These are phyloP conservation scores for Masnerella sp. DNA, from an alignment of 2,888 invertebrate species.

Conservation along the genomic window DNA sequence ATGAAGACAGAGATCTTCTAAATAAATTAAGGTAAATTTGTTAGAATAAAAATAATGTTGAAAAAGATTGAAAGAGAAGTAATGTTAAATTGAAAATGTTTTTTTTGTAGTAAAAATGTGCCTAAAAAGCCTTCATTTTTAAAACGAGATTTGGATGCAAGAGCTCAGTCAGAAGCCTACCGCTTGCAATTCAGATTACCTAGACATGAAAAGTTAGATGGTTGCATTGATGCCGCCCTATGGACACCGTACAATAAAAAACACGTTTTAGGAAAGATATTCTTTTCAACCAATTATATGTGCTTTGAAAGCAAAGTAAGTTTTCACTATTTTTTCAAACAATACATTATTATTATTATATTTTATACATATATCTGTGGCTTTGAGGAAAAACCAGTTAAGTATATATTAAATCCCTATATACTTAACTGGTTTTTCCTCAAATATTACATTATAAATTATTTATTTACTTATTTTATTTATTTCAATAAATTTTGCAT, in stretches of 20 bases:
- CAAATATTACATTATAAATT: too few relatives aligned
- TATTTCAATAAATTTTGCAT: too few relatives aligned
- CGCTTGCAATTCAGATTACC: constrained; percentile 91
- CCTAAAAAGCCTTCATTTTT: constrained; percentile 94
- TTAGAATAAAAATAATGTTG: neutral
- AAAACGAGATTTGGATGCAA: constrained; percentile 96
- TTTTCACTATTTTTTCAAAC: neutral
- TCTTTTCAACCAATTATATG: constrained; percentile 94
- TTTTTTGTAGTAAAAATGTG: constrained; percentile 92
- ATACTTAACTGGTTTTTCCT: too few relatives aligned
- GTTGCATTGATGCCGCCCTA: constrained; percentile 92
- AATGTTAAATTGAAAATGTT: too few relatives aligned
- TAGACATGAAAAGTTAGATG: constrained; percentile 94
- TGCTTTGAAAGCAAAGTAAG: constrained; percentile 97
- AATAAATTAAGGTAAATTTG: constrained; percentile 84
- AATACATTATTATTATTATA: too few relatives aligned
- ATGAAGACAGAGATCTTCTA: constrained; percentile 91
- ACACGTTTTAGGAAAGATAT: constrained; percentile 92
- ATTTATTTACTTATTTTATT: too few relatives aligned
- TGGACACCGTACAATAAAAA: constrained; percentile 97
- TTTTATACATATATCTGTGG: too few relatives aligned
- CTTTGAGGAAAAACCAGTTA: too few relatives aligned
- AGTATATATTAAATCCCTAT: too few relatives aligned
- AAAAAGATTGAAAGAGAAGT: neutral
- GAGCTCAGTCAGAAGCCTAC: constrained; percentile 95